Conservation (phyloP, 2,888 invertebrate genomes). For the Pardosa pseudoannulata region DNA sequence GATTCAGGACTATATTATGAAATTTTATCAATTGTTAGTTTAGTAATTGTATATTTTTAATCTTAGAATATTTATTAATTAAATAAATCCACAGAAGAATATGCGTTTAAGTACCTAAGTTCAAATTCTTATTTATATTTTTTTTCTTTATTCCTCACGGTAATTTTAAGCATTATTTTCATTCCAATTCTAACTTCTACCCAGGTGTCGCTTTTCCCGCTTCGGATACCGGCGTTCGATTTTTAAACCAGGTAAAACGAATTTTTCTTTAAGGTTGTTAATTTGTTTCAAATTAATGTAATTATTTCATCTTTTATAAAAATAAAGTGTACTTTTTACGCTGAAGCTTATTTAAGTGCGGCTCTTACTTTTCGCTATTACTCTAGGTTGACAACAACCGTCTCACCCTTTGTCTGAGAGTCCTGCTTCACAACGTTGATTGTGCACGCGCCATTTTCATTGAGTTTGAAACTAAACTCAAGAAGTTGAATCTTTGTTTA, state of each 20-base stretch:
- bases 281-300: not conserved
- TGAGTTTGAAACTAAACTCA: conserved; percentile 47
- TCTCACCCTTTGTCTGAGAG: conserved; percentile 64
- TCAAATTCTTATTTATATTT: no score
- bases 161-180: no score
- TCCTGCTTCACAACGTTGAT: conserved; percentile 63
- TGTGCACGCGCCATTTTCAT: conserved; percentile 69
- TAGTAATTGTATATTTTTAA: no score
- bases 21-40: no score
- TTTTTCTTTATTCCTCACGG: no score
- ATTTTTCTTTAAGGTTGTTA: not conserved
- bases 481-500: conserved; percentile 55
- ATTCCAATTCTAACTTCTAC: no score
- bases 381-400: conserved; percentile 22
- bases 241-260: conserved; percentile 27
- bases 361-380: conserved; percentile 17
- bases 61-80: no score
- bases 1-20: no score
- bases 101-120: no score
- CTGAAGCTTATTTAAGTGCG: no score
- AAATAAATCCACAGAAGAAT: no score
- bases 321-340: not conserved
- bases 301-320: not conserved
- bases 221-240: conserved; percentile 30
- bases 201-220: conserved; percentile 6